phyloP scores from a whole-genome alignment of 23 tunicate species.

The Diplosoma virens region DNA sequence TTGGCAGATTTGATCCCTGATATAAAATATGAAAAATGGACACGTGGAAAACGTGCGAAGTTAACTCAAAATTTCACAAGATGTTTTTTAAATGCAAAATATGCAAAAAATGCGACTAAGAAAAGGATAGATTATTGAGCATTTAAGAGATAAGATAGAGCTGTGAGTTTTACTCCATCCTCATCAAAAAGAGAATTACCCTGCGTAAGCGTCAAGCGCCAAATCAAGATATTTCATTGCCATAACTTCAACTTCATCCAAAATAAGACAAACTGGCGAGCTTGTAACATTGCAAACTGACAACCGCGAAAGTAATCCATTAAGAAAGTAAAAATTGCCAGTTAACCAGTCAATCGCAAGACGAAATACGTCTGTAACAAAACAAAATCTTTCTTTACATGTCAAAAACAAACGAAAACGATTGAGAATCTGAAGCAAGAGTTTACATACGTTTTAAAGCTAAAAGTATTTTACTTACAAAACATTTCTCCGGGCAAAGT shows the following conservation, averaged over 20 bases:
- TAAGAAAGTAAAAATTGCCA: constrained; percentile 17
- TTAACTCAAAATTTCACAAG: neutral
- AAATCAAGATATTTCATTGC: neutral
- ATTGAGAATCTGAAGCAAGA: too few species aligned
- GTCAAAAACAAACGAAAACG: neutral
- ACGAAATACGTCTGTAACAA: neutral
- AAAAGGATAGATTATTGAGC: too few species aligned
- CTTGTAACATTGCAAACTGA: constrained; percentile 22
- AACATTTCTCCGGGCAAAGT: neutral
- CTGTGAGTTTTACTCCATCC: too few species aligned
- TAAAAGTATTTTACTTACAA: neutral
- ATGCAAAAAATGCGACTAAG: too few species aligned
- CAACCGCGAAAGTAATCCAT: neutral
- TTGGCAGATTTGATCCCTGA: neutral
- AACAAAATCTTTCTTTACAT: neutral
- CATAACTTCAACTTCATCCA: neutral
- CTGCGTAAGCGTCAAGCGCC: constrained; percentile 12
- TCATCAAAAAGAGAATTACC: constrained; percentile 14
- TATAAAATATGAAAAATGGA: neutral
- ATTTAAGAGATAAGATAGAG: too few species aligned
- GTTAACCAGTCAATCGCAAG: constrained; percentile 36
- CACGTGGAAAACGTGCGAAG: too few species aligned
- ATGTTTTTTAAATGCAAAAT: too few species aligned
- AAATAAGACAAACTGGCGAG: neutral
- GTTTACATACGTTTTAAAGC: neutral